Conservation (phyloP, 2,797 vertebrate genomes). For the Hoplostethus mediterraneus region DNA sequence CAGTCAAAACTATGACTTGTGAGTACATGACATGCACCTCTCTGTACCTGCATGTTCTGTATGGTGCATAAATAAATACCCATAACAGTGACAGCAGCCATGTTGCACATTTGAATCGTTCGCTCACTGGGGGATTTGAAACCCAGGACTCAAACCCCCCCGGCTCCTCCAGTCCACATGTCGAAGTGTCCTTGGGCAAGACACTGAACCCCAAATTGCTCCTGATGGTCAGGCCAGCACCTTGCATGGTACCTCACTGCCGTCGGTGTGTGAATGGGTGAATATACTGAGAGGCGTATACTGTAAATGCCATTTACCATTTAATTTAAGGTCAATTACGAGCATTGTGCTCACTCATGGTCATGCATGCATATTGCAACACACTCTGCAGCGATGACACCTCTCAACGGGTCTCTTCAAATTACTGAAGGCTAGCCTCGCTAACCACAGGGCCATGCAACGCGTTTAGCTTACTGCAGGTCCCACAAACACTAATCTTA, state of each 20-base stretch:
- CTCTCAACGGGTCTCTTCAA: no score
- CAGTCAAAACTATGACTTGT: constrained; percentile 21
- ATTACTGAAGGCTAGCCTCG: no score
- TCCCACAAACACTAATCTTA: background rate
- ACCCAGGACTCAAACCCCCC: no score
- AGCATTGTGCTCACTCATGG: constrained; percentile 36
- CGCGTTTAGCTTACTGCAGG: background rate
- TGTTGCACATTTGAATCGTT: constrained; percentile 17
- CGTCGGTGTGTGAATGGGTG: no score
- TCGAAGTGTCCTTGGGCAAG: no score
- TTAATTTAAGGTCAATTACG: constrained; percentile 47
- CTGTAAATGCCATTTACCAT: no score
- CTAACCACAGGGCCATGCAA: no score
- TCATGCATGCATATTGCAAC: constrained; percentile 53
- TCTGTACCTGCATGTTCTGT: background rate
- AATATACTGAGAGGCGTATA: no score
- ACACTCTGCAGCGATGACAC: background rate
- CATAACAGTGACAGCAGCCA: constrained; percentile 12
- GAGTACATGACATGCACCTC: background rate
- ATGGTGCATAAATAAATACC: background rate
- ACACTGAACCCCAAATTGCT: no score
- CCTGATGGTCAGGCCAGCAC: no score
- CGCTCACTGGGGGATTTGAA: constrained; percentile 52
- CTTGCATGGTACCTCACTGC: no score
- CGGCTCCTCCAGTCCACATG: no score